Percentiles rank a stretch among this genome's conserved stretches.
These are phyloP conservation scores for Stenopsyche tienmushanensis DNA, from an alignment of 1,140 invertebrate species.

Conservation along the genomic window DNA sequence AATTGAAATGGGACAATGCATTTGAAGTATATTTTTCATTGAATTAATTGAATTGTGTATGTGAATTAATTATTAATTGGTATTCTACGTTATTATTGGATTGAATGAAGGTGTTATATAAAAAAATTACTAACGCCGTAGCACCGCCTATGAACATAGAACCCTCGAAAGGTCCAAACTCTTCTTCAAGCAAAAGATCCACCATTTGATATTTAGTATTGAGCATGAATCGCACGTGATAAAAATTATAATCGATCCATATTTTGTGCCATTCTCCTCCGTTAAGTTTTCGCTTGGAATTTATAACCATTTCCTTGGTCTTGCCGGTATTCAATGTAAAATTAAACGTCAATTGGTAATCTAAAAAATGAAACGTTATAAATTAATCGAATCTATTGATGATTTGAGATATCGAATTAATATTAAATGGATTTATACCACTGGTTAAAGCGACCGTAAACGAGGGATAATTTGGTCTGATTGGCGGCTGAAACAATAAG, in stretches of 20 bases:
- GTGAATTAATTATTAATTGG: not conserved
- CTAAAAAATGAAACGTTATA: conserved; percentile 49
- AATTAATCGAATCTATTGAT: not conserved
- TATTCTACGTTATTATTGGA: not conserved
- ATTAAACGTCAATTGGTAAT: conserved; percentile 85
- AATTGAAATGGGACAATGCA: not conserved
- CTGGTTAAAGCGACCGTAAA: conserved; percentile 86
- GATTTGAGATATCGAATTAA: not conserved
- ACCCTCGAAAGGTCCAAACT: conserved; percentile 89
- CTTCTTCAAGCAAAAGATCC: conserved; percentile 78
- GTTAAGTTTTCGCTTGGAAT: conserved; percentile 78
- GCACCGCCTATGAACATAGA: conserved; percentile 91
- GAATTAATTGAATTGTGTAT: conserved; percentile 7
- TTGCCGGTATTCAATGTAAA: conserved; percentile 84
- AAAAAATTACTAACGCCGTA: conserved; percentile 67
- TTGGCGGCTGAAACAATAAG: conserved; percentile 85
- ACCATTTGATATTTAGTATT: conserved; percentile 87
- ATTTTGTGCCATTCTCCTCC: conserved; percentile 94
- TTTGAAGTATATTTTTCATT: not conserved
- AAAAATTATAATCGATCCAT: conserved; percentile 90
- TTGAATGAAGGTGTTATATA: not conserved
- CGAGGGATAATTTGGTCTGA: conserved; percentile 82
- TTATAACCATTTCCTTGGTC: conserved; percentile 75
- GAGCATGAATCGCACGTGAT: conserved; percentile 92
- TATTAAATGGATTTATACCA: conserved; percentile 52